Evolutionary conservation across 2,113 vertebrate genomes (phyloP).

Genomic region (Puffinus mauretanicus): DNA sequence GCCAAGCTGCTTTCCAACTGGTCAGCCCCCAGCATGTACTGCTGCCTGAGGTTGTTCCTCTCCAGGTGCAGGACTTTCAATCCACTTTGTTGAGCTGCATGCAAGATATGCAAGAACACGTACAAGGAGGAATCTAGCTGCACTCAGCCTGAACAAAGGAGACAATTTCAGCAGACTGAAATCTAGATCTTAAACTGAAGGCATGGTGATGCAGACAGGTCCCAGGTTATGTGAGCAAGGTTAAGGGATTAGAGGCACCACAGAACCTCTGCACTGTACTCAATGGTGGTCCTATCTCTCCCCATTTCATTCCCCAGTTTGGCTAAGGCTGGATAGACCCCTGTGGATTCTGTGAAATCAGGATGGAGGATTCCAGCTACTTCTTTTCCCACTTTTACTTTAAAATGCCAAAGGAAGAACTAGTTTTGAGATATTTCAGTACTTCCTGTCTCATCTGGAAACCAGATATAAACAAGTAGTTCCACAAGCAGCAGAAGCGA

Average conservation of each 20-base stretch:
- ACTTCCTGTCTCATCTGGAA: not conserved
- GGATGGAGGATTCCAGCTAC: not conserved
- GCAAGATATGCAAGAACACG: not conserved
- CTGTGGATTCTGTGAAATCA: not conserved
- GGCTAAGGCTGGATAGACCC: not conserved
- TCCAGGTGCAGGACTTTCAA: not conserved
- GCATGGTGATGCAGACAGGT: not conserved
- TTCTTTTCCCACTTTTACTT: not conserved
- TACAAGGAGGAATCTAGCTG: not conserved
- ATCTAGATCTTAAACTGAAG: not conserved
- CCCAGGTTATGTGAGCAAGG: not conserved
- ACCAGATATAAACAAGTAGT: not conserved
- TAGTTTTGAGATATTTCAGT: not conserved
- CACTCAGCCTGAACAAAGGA: not conserved
- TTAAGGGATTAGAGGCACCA: not conserved
- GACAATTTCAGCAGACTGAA: not conserved
- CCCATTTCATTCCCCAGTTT: not conserved
- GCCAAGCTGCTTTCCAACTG: not conserved
- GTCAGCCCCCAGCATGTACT: not conserved
- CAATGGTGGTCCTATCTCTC: not conserved
- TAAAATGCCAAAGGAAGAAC: not conserved
- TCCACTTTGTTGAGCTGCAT: not conserved
- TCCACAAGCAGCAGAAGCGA: not conserved
- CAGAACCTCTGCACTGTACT: not conserved
- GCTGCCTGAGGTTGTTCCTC: not conserved